These are phyloP conservation scores for Orthosia gothica DNA, from an alignment of 2,888 invertebrate genomes.

Conservation along the genomic window DNA sequence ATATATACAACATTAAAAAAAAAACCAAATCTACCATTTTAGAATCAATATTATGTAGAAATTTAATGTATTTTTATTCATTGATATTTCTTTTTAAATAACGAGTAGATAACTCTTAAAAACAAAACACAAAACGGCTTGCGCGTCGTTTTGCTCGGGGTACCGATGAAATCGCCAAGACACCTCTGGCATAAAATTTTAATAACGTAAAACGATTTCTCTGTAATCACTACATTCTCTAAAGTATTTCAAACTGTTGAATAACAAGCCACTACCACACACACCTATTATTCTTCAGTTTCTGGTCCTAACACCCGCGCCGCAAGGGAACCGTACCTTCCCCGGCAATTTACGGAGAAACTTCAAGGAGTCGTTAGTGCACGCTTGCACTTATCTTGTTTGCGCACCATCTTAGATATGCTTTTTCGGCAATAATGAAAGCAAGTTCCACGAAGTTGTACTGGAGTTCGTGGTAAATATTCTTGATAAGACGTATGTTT, in stretches of 20 bases:
- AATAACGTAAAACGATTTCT: too few species aligned
- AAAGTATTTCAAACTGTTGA: not conserved
- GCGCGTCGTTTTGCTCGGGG: too few species aligned
- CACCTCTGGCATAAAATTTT: too few species aligned
- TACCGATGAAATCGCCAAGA: too few species aligned
- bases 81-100: too few species aligned
- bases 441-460: slow-evolving; percentile 49
- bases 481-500: slow-evolving; percentile 1
- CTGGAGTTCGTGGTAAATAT: slow-evolving; percentile 5
- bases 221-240: not conserved
- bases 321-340: slow-evolving; percentile 32
- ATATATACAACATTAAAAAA: too few species aligned
- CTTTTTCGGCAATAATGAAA: slow-evolving; percentile 56
- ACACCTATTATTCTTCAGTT: not conserved
- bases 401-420: slow-evolving; percentile 51
- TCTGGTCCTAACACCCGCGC: slow-evolving; percentile 14
- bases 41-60: too few species aligned
- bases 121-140: too few species aligned
- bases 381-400: slow-evolving; percentile 60
- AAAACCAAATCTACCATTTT: too few species aligned
- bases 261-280: too few species aligned
- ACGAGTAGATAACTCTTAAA: too few species aligned
- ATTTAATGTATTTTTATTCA: too few species aligned
- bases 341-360: slow-evolving; percentile 57
- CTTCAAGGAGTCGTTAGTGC: slow-evolving; percentile 66